Conservation (phyloP, 2,888 invertebrate species). For the Eutolmus rufibarbis region DNA sequence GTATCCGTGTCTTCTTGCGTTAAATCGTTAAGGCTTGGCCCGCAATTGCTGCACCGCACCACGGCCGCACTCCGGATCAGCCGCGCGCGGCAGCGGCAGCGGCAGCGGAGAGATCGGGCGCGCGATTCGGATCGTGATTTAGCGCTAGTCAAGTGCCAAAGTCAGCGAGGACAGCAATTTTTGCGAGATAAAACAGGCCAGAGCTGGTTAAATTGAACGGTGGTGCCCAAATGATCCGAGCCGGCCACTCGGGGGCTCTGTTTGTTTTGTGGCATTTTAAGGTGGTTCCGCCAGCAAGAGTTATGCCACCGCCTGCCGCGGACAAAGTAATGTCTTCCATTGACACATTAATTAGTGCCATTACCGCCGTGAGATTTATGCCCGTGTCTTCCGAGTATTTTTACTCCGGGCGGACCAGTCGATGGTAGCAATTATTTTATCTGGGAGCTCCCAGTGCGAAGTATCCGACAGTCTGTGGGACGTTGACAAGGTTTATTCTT, state of each 20-base stretch:
- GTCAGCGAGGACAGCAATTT: slow-evolving; percentile 31
- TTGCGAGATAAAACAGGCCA: not conserved
- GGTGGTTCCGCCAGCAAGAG: not conserved
- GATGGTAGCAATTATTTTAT: slow-evolving; percentile 22
- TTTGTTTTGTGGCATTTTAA: not conserved
- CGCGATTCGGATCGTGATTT: slow-evolving; percentile 28
- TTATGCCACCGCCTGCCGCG: not conserved
- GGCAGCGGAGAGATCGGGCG: not conserved
- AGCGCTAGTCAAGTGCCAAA: slow-evolving; percentile 39
- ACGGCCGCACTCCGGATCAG: not conserved
- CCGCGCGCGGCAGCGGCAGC: not conserved
- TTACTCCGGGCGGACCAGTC: not conserved
- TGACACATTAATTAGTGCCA: slow-evolving; percentile 38
- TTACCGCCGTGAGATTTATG: slow-evolving; percentile 23
- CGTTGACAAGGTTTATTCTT: not conserved
- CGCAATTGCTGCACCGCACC: not conserved
- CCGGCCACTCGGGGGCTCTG: not conserved
- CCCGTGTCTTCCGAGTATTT: not conserved
- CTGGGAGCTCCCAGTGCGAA: not conserved
- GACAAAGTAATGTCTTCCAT: slow-evolving; percentile 19
- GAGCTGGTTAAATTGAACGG: not conserved
- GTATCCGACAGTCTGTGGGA: not conserved
- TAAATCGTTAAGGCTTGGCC: slow-evolving; percentile 24
- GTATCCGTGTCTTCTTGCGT: slow-evolving; percentile 12
- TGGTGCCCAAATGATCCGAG: not conserved